A percentile compares a stretch with the other conserved stretches of the same genome.
Evolutionary conservation across 2,888 invertebrate genomes (phyloP).

Genomic region (Hirtodrosophila trivittata): DNA sequence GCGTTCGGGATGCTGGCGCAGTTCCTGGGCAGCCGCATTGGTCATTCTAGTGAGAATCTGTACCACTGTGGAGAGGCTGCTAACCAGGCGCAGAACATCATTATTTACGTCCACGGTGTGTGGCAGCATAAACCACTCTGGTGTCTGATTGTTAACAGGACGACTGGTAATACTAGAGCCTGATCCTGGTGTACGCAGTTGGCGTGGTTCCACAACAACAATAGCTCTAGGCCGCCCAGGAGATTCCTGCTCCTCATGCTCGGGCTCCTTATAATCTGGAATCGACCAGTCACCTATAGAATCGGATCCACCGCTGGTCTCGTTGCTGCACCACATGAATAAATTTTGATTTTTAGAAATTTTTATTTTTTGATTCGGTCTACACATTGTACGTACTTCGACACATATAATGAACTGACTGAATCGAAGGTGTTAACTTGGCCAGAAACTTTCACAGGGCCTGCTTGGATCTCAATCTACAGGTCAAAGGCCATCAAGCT

Average conservation of each 20-base stretch:
- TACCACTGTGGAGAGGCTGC: conserved; percentile 39
- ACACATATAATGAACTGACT: conserved; percentile 1
- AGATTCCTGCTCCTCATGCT: conserved; percentile 8
- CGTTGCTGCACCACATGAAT: conserved; percentile 32
- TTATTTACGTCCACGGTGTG: conserved; percentile 22
- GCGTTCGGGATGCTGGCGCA: conserved; percentile 43
- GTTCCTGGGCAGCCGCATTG: conserved; percentile 37
- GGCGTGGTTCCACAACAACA: conserved; percentile 44
- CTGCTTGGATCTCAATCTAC: neutral
- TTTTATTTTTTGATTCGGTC: conserved; percentile 38
- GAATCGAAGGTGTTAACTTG: neutral
- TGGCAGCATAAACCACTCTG: conserved; percentile 34
- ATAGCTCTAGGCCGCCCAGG: conserved; percentile 8
- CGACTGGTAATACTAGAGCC: neutral
- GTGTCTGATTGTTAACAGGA: neutral
- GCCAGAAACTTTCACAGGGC: neutral
- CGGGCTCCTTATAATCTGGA: neutral
- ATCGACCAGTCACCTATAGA: conserved; percentile 9
- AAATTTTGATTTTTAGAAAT: conserved; percentile 43
- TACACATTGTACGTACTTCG: conserved; percentile 20
- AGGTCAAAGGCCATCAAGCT: no score
- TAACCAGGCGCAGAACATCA: conserved; percentile 37
- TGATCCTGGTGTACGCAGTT: neutral
- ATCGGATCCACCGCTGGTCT: conserved; percentile 4
- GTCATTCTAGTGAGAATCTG: conserved; percentile 50